These are phyloP conservation scores for Knipowitschia caucasica DNA, from an alignment of 2,797 vertebrate genomes.

Conservation along the genomic window DNA sequence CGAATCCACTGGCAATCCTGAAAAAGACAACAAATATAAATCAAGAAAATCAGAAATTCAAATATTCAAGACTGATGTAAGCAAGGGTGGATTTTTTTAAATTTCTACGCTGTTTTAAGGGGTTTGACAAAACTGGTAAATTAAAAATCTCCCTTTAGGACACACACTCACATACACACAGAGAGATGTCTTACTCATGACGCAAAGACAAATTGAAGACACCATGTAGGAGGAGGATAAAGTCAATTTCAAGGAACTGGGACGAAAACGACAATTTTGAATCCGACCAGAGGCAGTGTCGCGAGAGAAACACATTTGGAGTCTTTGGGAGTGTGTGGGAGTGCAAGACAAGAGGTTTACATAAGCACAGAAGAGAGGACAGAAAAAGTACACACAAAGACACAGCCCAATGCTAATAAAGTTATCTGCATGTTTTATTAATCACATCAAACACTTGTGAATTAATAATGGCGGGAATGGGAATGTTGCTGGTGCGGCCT, in stretches of 20 bases:
- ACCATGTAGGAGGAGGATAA: slow-evolving; percentile 1
- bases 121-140: background rate
- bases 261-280: slow-evolving; percentile 6
- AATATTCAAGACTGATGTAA: background rate
- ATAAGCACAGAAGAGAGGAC: slow-evolving; percentile 41
- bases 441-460: slow-evolving; percentile 55
- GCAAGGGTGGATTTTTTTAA: background rate
- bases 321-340: slow-evolving; percentile 30
- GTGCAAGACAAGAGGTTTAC: slow-evolving; percentile 45
- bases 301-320: slow-evolving; percentile 4
- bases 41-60: background rate
- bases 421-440: slow-evolving; percentile 58
- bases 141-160: background rate
- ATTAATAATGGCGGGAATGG: slow-evolving; percentile 66
- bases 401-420: slow-evolving; percentile 48
- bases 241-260: slow-evolving; percentile 3
- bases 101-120: background rate
- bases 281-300: slow-evolving; percentile 8
- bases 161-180: too few species aligned
- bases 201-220: background rate
- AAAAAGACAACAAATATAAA: background rate
- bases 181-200: background rate
- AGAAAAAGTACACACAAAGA: slow-evolving; percentile 10
- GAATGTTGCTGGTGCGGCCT: too few species aligned
- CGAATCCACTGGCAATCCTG: slow-evolving; percentile 94